Evolutionary conservation across 2,113 vertebrate genomes (phyloP).

Genomic region (Salminus brasiliensis): DNA sequence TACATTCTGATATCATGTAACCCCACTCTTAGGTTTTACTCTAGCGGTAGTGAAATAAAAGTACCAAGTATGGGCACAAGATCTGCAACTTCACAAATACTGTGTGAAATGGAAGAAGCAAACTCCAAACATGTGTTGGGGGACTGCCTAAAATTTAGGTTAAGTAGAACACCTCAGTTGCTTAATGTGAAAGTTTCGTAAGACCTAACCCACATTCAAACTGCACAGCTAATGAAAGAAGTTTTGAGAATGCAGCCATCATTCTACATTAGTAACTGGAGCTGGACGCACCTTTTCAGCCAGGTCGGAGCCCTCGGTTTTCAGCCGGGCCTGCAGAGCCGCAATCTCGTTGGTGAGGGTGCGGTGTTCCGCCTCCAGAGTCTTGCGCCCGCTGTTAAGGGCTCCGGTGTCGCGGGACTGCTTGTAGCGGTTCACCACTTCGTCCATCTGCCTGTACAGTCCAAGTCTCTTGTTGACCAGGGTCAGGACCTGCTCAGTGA

Average conservation of each 20-base stretch:
- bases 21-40: too few species aligned
- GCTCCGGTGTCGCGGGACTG: constrained; percentile 90
- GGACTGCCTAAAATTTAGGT: too few species aligned
- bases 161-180: background rate
- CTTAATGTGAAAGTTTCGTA: background rate
- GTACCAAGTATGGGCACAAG: too few species aligned
- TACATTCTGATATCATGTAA: too few species aligned
- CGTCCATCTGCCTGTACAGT: constrained; percentile 95
- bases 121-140: too few species aligned
- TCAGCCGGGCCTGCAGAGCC: constrained; percentile 89
- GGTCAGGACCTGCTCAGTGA: constrained; percentile 96
- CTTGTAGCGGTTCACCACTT: constrained; percentile 96
- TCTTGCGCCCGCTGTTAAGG: constrained; percentile 89
- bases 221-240: too few species aligned
- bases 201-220: too few species aligned
- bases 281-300: constrained; percentile 84
- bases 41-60: too few species aligned
- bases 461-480: constrained; percentile 95
- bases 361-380: constrained; percentile 91
- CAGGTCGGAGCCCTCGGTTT: constrained; percentile 92
- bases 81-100: too few species aligned
- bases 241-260: background rate
- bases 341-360: constrained; percentile 86
- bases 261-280: too few species aligned
- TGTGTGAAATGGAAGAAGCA: too few species aligned